Evolutionary conservation across 2,797 vertebrate genomes (phyloP), one percentile per base, ranked within the genome.

Genomic region (Pagetopsis macropterus): DNA sequence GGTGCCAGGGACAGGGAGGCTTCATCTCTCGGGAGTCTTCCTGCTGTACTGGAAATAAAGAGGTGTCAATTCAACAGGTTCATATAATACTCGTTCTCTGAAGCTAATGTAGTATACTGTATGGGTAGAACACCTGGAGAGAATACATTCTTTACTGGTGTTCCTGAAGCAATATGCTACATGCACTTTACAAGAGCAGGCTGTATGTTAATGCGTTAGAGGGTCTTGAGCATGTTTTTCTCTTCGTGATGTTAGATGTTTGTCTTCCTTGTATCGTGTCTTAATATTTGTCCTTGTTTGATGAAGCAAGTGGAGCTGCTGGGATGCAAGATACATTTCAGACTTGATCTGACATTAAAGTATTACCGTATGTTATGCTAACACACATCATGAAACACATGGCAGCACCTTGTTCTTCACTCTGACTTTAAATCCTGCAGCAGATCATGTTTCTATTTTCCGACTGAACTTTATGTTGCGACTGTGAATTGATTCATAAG

Each of bases 401-500:
- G 87, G 82, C 44, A 70, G 37, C 60, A 67, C 59, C 56, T 27
- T 5, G 4, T 27, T 27, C 27, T 48, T 68, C 64, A 73, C 76
- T 76, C 55, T 87, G 52, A 79, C 82, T 85, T 76, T 83, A 84
- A 84, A 84, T 89, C 88, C 87, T 33, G 62, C 70, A 76, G 64
- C 46, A 61, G 11, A 1, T 40, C 48, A 50, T 76, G 64, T 79
- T 73, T 73, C 80, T 67, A 81, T 84, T 78, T 75, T 75, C 72
- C 50, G 66, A 82, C 78, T 76, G 61, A 86, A 92, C 71, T 85
- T 90, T 19, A 31, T 44, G 73, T 77, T 55, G 66, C 81, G 84
- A 89, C 76, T 27, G 27, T 37, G 91, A 90, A 90, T 89, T 81
- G 84, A 88, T 74, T 87, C 82, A 63, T 85, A 87, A 90, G 78